phyloP scores from a whole-genome alignment of 2,888 invertebrate species.

The Agrochola macilenta region DNA sequence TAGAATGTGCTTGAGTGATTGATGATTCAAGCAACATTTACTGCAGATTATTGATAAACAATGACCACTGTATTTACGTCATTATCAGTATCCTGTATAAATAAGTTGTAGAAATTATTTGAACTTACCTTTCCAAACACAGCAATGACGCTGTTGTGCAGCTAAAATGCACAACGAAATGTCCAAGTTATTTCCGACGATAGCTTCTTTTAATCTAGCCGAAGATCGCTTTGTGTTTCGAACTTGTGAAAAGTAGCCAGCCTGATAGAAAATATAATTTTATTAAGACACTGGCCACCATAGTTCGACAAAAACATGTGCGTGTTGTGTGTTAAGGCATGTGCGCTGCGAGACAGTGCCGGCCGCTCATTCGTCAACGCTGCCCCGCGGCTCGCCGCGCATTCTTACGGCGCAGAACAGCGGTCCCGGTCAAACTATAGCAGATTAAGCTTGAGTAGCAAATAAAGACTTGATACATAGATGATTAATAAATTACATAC shows the following conservation, averaged over 20 bases:
- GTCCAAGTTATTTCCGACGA: conserved; percentile 98
- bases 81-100: neutral
- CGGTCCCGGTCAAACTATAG: no score
- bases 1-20: neutral
- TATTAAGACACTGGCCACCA: conserved; percentile 8
- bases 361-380: no score
- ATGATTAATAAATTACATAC: conserved; percentile 92
- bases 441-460: neutral
- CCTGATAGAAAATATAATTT: conserved; percentile 89
- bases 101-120: conserved; percentile 4
- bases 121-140: conserved; percentile 93
- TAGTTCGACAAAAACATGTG: no score
- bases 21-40: conserved; percentile 11
- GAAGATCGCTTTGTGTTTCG: conserved; percentile 99
- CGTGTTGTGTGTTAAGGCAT: no score
- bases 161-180: conserved; percentile 98
- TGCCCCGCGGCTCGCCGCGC: no score
- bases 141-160: conserved; percentile 99
- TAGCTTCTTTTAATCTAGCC: conserved; percentile 97
- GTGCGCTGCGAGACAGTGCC: no score
- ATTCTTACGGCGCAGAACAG: no score
- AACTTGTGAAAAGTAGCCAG: conserved; percentile 99
- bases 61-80: neutral
- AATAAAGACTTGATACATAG: neutral
- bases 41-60: neutral